Evolutionary conservation across 2,888 invertebrate species (phyloP), one percentile per base, ranked within the genome.

Genomic region (Perdita meconis): DNA sequence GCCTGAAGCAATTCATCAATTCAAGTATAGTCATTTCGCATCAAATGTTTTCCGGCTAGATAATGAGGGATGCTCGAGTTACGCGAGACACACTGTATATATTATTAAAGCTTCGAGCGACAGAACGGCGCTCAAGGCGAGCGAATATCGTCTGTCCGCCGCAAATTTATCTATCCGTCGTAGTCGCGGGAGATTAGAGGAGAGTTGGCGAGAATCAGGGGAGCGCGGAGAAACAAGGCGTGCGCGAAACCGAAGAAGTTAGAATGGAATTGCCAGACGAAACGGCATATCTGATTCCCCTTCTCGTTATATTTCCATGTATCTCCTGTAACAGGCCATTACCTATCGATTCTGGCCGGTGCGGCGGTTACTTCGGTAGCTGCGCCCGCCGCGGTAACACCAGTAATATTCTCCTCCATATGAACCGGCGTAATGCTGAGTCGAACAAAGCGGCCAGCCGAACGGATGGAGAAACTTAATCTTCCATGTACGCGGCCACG

Each of bases 391-490:
- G 42, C 47, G 65, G 64, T 75, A 73, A 75, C 81, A 75, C 63
- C 71, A 44, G 80, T 78, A 78, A 83, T 82, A 83, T 82, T 72
- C 76, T 65, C 34, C 59, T 64, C 63, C 50, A 55, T 70, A 75
- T 75, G 83, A 80, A 80, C 71, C 75, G 61, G 59, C 67, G 75
- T 68, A 78, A 80, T 76, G 70, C 70, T 71, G 78, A 60, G 61
- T 70, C 71, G 81, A 83, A 82, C 79, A 83, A 83, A 83, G 82
- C 77, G 38, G 24, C 55, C 64, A 53, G 22, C 69, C 61, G 61
- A 75, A 73, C 78, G 82, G 76, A 76, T 74, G 78, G 78, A 67
- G 83, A 78, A 83, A 81, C 83, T 83, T 83, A 81, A 83, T 82
- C 81, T 82, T 78, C 81, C 67, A 53, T 71, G 77, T 78, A 73